Base-by-base conservation (phyloP, 2,797 vertebrate genomes). In the Aratinga solstitialis region DNA sequence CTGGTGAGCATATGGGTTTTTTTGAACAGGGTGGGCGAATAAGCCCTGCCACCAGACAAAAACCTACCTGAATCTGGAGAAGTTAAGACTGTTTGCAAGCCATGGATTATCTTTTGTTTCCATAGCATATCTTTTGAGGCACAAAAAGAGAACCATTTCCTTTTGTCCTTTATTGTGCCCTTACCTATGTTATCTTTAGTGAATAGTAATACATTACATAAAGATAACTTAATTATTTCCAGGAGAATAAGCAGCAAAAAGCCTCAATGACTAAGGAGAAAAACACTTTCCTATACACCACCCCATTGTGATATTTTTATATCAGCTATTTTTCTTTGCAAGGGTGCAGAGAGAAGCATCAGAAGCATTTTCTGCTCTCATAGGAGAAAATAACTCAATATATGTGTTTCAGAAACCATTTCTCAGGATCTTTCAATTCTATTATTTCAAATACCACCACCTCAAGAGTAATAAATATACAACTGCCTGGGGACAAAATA, bases 361-460 rank as follows among this genome's bases (percentile, higher is more conserved):
- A 65, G 45, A 91, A 94, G 68, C 89, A 75, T 88, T 97, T 97
- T 95, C 68, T 95, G 94, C 93, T 94, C 87, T 83, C 95, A 92
- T 10, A 87, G 94, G 84, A 95, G 67, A 89, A 74, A 96, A 84
- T 93, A 97, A 96, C 74, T 96, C 91, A 90, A 96, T 93, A 96
- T 93, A 77, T 90, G 71, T 88, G 89, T 97, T 97, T 97, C 84
- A 94, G 90, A 97, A 97, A 95, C 93, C 93, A 93, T 97, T 98
- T 98, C 90, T 96, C 95, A 90, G 94, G 93, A 90, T 95, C 94
- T 97, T 97, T 97, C 95, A 94, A 82, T 97, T 97, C 87, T 84
- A 95, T 95, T 97, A 97, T 97, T 97, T 97, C 97, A 97, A 97
- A 97, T 97, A 97, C 77, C 73, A 90, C 75, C 95, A 93, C 93